These are phyloP conservation scores for Eclectus roratus DNA, from an alignment of 2,113 vertebrate species.

Conservation along the genomic window DNA sequence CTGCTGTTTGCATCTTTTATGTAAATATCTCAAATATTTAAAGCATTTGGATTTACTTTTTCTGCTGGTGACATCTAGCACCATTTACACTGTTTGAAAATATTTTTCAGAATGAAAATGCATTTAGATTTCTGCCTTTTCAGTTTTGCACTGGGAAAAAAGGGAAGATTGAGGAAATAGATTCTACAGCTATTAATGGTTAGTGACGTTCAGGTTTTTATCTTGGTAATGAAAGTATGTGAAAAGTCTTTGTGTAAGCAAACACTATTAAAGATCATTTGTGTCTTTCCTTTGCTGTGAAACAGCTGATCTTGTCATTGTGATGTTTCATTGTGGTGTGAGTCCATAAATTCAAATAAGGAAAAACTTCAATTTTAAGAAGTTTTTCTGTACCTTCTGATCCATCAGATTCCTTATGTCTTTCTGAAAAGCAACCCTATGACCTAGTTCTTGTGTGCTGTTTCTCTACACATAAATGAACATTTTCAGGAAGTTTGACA, in stretches of 20 bases:
- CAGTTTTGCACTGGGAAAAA: conserved; percentile 42
- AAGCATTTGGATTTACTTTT: not conserved
- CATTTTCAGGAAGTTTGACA: not conserved
- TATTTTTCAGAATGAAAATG: not conserved
- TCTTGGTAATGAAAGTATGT: not conserved
- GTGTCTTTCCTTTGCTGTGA: not conserved
- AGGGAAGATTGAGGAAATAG: conserved; percentile 6
- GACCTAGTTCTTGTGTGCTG: conserved; percentile 37
- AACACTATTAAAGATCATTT: not conserved
- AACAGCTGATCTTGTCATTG: not conserved
- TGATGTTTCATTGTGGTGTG: not conserved
- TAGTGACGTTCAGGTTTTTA: not conserved
- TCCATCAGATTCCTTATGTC: not conserved
- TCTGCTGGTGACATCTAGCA: not conserved
- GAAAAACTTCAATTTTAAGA: conserved; percentile 23
- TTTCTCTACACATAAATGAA: not conserved
- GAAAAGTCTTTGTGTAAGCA: not conserved
- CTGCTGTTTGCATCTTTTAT: not conserved
- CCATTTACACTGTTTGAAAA: not conserved
- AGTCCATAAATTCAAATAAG: not conserved
- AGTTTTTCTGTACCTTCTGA: conserved; percentile 28
- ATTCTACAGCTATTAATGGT: not conserved
- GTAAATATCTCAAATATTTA: not conserved
- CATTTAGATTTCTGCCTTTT: conserved; percentile 39
- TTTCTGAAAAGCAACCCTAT: not conserved